Evolutionary conservation across 35 echinoderm and acorn worm genomes (phyloP).

Genomic region (Heliocidaris tuberculata): DNA sequence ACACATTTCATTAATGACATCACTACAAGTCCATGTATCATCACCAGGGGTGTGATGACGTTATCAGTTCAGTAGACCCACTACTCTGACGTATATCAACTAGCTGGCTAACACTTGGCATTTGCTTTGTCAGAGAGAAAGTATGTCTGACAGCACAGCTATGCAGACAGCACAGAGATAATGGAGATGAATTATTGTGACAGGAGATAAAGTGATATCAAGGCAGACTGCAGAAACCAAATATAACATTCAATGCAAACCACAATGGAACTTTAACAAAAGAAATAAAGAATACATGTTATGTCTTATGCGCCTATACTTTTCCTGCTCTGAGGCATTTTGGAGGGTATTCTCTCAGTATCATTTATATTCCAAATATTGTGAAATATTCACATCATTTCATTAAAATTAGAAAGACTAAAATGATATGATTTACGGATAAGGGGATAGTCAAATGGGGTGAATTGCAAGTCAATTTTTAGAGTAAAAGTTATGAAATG

Average conservation of each 20-base stretch:
- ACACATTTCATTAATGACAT: background rate
- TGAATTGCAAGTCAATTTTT: too few relatives aligned
- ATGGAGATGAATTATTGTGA: background rate
- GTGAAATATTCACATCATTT: too few relatives aligned
- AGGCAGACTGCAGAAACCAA: too few relatives aligned
- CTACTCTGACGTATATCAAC: background rate
- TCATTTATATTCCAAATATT: background rate
- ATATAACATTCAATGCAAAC: too few relatives aligned
- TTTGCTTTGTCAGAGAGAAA: conserved; percentile 2
- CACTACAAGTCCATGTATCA: background rate
- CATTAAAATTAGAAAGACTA: too few relatives aligned
- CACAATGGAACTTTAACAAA: too few relatives aligned
- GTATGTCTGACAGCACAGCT: background rate
- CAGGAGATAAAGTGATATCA: background rate
- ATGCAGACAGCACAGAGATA: background rate
- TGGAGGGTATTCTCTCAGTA: background rate
- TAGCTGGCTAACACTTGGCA: background rate
- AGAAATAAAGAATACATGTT: too few relatives aligned
- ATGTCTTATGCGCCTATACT: too few relatives aligned
- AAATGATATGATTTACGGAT: too few relatives aligned
- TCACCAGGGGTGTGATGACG: background rate
- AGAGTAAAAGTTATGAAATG: too few relatives aligned
- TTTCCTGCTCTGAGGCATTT: too few relatives aligned
- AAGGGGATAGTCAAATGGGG: too few relatives aligned
- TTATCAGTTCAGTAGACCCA: background rate